Base-by-base conservation (phyloP, 2,888 invertebrate species). In the Lasioglossum zephyrum region DNA sequence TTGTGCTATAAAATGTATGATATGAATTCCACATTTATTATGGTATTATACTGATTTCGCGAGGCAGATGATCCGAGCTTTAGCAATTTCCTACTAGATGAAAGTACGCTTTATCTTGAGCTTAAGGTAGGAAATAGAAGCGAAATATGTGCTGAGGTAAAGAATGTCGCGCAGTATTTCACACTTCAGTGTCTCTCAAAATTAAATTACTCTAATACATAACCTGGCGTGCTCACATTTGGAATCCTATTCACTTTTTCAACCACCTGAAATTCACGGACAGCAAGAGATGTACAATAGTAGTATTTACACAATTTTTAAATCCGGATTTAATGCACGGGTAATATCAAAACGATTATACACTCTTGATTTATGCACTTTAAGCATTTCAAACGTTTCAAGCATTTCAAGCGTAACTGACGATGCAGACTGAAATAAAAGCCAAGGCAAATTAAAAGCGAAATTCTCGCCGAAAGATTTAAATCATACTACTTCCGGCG, bases 121-220 rank as follows among this genome's bases (percentile, higher is more conserved):
- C 39, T 69, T 69, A 69, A n/a, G 39, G 69, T 69, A 41, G 39
- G 39, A 69, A 69, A 69, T 69, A 41, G 69, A n/a, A 69, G 69
- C 69, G 69, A 69, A 69, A 69, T 69, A 41, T 69, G 69, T 69
- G 69, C 39, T 41, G 39, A 39, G 69, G 22, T 69, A 69, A 69
- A 69, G 39, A 69, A 69, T 69, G 69, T 69, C 69, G 39, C 11
- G 69, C 39, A 69, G 69, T 69, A 69, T 69, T 69, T 69, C 39
- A 69, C 69, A 69, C 69, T 69, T 69, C 69, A 69, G 69, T 41
- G 69, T 69, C 39, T 39, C 39, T 69, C 36, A n/a, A 69, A 41
- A 39, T 69, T 39, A 69, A 39, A 69, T 69, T 36, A 69, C 39
- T 39, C 39, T 69, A 36, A 39, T 69, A 39, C 39, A 4, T 69